Percentiles rank a stretch among this genome's conserved stretches.
phyloP scores from a whole-genome alignment of 2,797 vertebrate species.

The Danio aesculapii region DNA sequence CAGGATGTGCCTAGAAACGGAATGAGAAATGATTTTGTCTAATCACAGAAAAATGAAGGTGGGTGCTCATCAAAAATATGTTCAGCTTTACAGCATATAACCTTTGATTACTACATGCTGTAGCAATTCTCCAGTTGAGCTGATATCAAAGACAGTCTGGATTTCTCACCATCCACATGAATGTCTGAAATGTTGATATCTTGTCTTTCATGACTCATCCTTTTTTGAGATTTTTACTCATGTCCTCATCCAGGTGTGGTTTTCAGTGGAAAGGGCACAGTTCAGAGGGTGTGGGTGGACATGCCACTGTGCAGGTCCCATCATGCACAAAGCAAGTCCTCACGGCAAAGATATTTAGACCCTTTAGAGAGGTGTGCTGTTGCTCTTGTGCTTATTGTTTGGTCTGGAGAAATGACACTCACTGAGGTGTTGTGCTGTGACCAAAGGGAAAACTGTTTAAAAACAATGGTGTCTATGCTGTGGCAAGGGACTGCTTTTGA shows the following conservation, averaged over 20 bases:
- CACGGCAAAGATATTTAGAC: constrained; percentile 28
- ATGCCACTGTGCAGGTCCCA: constrained; percentile 41
- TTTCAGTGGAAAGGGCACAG: constrained; percentile 24
- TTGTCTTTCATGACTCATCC: constrained; percentile 10
- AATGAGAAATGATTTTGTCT: not conserved
- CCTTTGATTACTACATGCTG: not conserved
- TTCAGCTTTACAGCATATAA: not conserved
- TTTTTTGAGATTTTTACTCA: constrained; percentile 3
- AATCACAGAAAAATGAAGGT: not conserved
- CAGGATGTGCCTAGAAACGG: not conserved
- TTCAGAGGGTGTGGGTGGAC: constrained; percentile 41
- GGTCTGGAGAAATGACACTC: constrained; percentile 16
- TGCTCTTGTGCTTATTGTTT: constrained; percentile 37
- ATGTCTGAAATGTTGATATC: not conserved
- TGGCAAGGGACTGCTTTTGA: constrained; percentile 74
- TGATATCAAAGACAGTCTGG: not conserved
- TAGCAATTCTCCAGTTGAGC: not conserved
- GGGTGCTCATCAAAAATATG: not conserved
- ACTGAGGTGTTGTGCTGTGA: constrained; percentile 4
- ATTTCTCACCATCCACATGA: not conserved
- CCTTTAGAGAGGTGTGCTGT: constrained; percentile 4
- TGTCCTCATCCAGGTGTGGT: constrained; percentile 38
- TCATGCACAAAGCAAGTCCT: constrained; percentile 24
- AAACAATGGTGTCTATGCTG: constrained; percentile 35
- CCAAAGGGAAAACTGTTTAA: constrained; percentile 22